Evolutionary conservation across 2,797 vertebrate genomes (phyloP).

Genomic region (Varecia variegata): DNA sequence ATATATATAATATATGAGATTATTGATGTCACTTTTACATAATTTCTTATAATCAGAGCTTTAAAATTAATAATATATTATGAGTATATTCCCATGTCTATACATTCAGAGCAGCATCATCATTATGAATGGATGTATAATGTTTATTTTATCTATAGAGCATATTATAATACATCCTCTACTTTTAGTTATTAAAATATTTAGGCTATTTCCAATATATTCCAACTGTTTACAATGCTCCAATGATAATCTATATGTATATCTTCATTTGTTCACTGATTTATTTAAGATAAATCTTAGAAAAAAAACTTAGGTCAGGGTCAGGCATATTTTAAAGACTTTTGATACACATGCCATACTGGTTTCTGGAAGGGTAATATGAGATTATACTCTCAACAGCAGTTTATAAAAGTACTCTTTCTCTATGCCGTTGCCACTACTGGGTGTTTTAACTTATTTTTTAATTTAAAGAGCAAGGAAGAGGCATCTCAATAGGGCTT

Average conservation of each 20-base stretch:
- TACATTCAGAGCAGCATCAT: not conserved
- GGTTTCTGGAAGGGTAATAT: not conserved
- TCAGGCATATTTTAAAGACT: not conserved
- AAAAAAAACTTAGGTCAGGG: not conserved
- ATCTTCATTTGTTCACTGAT: not conserved
- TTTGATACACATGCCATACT: not conserved
- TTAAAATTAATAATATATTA: not conserved
- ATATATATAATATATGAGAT: not conserved
- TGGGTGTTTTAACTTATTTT: slow-evolving; percentile 43
- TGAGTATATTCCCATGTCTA: not conserved
- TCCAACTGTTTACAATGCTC: not conserved
- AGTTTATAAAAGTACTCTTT: slow-evolving; percentile 21
- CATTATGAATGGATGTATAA: not conserved
- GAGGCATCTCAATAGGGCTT: not conserved
- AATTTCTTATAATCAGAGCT: not conserved
- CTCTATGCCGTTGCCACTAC: not conserved
- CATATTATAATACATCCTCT: not conserved
- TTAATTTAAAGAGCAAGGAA: slow-evolving; percentile 40
- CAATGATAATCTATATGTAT: not conserved
- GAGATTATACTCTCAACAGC: not conserved
- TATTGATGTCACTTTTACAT: not conserved
- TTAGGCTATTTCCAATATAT: not conserved
- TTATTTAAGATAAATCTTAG: slow-evolving; percentile 17
- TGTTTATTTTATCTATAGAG: not conserved
- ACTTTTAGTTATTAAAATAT: not conserved